Evolutionary conservation across 1,140 invertebrate genomes (phyloP), one percentile per base, ranked within the genome.

Genomic region (Eciton burchellii): DNA sequence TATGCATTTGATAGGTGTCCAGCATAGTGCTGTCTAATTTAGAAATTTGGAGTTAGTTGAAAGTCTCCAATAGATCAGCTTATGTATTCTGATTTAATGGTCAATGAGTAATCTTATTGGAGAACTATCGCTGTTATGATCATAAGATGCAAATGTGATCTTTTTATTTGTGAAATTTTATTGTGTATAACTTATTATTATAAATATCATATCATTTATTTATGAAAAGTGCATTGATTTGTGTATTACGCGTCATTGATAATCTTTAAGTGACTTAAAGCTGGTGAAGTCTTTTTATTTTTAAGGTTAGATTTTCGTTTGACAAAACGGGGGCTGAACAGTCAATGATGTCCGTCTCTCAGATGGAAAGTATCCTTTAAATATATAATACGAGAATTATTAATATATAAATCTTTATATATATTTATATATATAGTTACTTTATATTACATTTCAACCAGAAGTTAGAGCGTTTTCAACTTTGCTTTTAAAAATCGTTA

Each of bases 301-400:
- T 72, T 11, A 43, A 85, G 81, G 83, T 91, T 89, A 89, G 82
- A 82, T 83, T 56, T 86, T 49, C 89, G 90, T 90, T 84, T 93
- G 90, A 92, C 95, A 96, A 95, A 94, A 95, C 96, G 96, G 96
- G 97, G 92, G 97, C 96, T 95, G 96, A 97, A 95, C 93, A 94
- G 81, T 94, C 93, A 93, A 87, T 87, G 68, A 97, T 97, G 97
- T 97, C 97, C 91, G 95, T 96, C 74, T 96, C 96, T 88, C 96
- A 96, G 89, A 97, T 97, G 97, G 97, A 97, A 95, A 97, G 97
- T 97, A 97, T 97, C 96, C 96, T 97, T 97, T 96, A 26, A 88
- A 84, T 63, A 49, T 72, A 35, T 6, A 6, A 35, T 35, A n/a
- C n/a, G n/a, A n/a, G n/a, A n/a, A n/a, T n/a, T n/a, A n/a, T n/a